phyloP scores from a whole-genome alignment of 2,797 vertebrate species.

The Phalanger gymnotis region DNA sequence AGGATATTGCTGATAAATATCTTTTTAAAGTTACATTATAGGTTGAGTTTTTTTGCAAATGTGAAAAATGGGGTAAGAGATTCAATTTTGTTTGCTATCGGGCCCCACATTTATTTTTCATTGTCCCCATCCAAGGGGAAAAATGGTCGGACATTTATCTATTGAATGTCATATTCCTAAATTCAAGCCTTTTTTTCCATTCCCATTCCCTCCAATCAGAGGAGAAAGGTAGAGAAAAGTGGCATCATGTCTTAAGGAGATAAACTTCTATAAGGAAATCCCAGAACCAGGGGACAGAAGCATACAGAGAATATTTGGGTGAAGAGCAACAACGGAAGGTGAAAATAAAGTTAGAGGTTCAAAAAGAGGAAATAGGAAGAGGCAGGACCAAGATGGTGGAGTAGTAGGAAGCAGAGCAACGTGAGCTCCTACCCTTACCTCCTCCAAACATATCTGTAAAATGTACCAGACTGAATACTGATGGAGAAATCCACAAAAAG shows the following conservation, averaged over 20 bases:
- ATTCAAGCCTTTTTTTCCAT: background rate
- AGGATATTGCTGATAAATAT: background rate
- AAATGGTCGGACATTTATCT: background rate
- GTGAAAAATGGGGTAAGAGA: background rate
- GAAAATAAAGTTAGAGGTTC: background rate
- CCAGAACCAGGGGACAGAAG: background rate
- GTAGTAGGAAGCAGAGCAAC: background rate
- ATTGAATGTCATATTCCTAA: background rate
- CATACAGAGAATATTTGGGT: background rate
- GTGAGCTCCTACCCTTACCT: background rate
- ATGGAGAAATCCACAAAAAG: background rate
- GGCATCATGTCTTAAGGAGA: background rate
- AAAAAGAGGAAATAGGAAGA: background rate
- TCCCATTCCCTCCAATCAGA: background rate
- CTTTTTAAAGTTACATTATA: background rate
- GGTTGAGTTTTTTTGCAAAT: background rate
- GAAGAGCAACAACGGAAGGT: background rate
- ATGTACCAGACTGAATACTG: background rate
- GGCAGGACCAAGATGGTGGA: background rate
- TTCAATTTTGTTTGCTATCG: background rate
- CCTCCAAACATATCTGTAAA: background rate
- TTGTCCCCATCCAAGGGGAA: background rate
- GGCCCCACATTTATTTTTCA: background rate
- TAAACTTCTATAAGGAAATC: background rate
- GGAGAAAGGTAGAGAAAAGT: background rate